Percentiles rank a stretch among this genome's conserved stretches.
These are phyloP conservation scores for Macrocentrus cingulum DNA, from an alignment of 1,140 invertebrate species.

Conservation along the genomic window DNA sequence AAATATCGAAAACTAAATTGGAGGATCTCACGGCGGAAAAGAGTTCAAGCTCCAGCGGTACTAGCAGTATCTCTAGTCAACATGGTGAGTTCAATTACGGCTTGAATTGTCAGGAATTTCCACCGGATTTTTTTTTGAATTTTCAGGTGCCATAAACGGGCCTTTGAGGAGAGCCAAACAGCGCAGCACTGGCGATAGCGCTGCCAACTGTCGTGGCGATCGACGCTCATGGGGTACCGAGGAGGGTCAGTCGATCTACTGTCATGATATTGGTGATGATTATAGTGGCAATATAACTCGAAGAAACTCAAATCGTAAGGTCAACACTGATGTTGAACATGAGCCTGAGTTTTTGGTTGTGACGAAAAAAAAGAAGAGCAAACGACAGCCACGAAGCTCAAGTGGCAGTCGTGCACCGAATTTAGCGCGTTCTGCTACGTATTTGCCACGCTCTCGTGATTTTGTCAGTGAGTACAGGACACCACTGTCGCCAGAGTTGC, in stretches of 20 bases:
- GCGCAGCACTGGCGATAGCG: conserved; percentile 48
- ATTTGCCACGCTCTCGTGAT: conserved; percentile 49
- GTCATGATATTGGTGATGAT: conserved; percentile 54
- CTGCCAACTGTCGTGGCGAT: conserved; percentile 56
- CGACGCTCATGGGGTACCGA: conserved; percentile 67
- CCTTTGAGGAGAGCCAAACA: conserved; percentile 51
- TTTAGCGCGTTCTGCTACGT: conserved; percentile 46
- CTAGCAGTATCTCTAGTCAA: conserved; percentile 51
- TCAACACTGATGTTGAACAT: conserved; percentile 48
- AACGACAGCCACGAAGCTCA: conserved; percentile 63
- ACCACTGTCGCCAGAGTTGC: conserved; percentile 48
- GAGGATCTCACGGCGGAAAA: conserved; percentile 66
- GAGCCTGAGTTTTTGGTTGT: conserved; percentile 70
- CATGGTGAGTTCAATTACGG: conserved; percentile 39
- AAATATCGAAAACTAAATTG: conserved; percentile 70
- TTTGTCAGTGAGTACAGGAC: conserved; percentile 52
- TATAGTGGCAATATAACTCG: conserved; percentile 38
- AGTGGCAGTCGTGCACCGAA: conserved; percentile 54
- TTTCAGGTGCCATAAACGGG: conserved; percentile 45
- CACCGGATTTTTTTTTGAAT: conserved; percentile 8
- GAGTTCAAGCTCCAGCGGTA: conserved; percentile 45
- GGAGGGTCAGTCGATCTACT: conserved; percentile 60
- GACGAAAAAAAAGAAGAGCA: conserved; percentile 71
- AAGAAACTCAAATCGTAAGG: conserved; percentile 50
- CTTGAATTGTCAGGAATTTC: conserved; percentile 1